These are phyloP conservation scores for Proales similis DNA, from an alignment of 1,140 invertebrate genomes.

Conservation along the genomic window DNA sequence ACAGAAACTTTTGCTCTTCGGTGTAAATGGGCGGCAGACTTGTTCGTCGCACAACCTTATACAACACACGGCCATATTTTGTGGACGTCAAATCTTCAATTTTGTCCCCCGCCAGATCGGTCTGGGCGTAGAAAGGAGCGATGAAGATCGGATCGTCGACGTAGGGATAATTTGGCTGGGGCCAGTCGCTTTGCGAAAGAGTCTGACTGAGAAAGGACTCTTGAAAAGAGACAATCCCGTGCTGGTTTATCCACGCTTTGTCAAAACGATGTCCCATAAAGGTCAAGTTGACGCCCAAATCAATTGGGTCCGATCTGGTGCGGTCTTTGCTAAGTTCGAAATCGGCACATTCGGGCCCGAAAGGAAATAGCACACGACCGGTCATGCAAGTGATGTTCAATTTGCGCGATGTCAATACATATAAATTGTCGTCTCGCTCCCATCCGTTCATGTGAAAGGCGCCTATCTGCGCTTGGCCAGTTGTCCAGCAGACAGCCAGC, in stretches of 20 bases:
- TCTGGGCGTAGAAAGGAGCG: slow-evolving; percentile 26
- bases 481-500: too few species aligned
- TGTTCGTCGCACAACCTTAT: slow-evolving; percentile 32
- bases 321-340: slow-evolving; percentile 23
- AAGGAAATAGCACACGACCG: slow-evolving; percentile 25
- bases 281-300: slow-evolving; percentile 31
- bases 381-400: slow-evolving; percentile 26
- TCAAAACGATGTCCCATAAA: slow-evolving; percentile 38
- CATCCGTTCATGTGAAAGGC: too few species aligned
- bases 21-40: slow-evolving; percentile 21
- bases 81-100: slow-evolving; percentile 22
- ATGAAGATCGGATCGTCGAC: slow-evolving; percentile 36
- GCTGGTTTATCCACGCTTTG: slow-evolving; percentile 22
- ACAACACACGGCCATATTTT: slow-evolving; percentile 29
- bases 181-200: slow-evolving; percentile 19
- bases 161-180: slow-evolving; percentile 30
- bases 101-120: slow-evolving; percentile 26
- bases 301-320: slow-evolving; percentile 4
- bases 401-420: neutral
- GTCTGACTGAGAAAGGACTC: slow-evolving; percentile 24
- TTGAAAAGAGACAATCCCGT: slow-evolving; percentile 36
- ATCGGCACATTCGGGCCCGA: slow-evolving; percentile 23
- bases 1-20: slow-evolving; percentile 30
- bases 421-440: neutral
- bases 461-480: too few species aligned